Percentiles rank a stretch among this genome's conserved stretches.
Conservation (phyloP, 2,797 vertebrate genomes). For the Coranthus polyacanthus region DNA sequence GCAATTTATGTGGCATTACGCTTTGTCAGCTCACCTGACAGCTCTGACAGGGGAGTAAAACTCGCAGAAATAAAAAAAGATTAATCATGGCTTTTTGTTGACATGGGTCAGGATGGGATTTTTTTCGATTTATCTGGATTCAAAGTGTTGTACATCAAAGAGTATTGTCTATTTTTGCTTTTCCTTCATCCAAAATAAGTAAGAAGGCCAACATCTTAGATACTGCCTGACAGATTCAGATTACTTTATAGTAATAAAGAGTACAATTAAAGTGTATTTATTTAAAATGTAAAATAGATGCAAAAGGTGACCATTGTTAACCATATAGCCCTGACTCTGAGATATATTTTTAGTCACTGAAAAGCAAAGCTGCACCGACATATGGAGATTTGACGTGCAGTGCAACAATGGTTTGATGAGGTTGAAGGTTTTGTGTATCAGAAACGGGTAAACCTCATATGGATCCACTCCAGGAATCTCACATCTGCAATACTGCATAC, state of each 20-base stretch:
- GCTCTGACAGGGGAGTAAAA: conserved; percentile 56
- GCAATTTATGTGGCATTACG: conserved; percentile 51
- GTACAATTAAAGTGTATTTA: conserved; percentile 33
- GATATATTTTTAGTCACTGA: conserved; percentile 32
- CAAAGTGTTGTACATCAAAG: conserved; percentile 45
- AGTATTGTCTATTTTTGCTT: conserved; percentile 70
- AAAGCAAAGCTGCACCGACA: background rate
- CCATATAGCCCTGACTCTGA: background rate
- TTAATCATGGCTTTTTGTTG: conserved; percentile 51
- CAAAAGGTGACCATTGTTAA: background rate
- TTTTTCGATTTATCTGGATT: conserved; percentile 34
- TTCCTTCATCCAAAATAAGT: conserved; percentile 44
- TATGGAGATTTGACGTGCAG: conserved; percentile 24
- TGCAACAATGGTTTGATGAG: conserved; percentile 37
- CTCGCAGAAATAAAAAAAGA: conserved; percentile 31
- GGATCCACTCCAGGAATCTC: conserved; percentile 67
- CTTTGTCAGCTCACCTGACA: conserved; percentile 76
- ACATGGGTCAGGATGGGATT: conserved; percentile 58
- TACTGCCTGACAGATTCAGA: conserved; percentile 65
- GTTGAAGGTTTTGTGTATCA: conserved; percentile 45
- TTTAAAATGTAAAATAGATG: background rate
- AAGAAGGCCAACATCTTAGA: conserved; percentile 6
- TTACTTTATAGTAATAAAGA: conserved; percentile 44
- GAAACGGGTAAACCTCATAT: conserved; percentile 52
- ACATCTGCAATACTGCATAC: conserved; percentile 60